A percentile compares a stretch with the other conserved stretches of the same genome.
phyloP scores from a whole-genome alignment of 2,113 vertebrate genomes.

The Phrynosoma blainvillii region DNA sequence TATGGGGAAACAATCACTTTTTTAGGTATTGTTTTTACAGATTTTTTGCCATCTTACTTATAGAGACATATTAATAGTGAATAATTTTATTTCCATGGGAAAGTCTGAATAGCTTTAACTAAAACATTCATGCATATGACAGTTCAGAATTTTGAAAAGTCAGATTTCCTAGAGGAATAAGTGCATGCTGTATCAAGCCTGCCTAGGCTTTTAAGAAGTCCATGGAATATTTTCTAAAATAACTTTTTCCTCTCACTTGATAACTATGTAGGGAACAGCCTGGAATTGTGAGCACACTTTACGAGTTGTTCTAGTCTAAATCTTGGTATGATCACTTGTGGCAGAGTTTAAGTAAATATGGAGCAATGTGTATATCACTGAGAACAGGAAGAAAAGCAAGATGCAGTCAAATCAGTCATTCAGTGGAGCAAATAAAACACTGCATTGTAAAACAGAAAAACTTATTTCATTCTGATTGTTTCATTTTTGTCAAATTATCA shows the following conservation, averaged over 20 bases:
- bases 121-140: neutral
- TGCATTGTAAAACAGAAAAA: neutral
- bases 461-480: neutral
- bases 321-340: neutral
- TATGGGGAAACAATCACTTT: conserved; percentile 99
- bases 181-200: neutral
- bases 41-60: neutral
- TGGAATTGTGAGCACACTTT: neutral
- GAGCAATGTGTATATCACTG: neutral
- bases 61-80: neutral
- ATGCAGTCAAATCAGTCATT: neutral
- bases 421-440: neutral
- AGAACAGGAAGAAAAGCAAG: neutral
- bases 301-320: neutral
- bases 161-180: neutral
- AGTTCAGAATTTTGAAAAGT: neutral
- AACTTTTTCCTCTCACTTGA: neutral
- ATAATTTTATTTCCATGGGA: neutral
- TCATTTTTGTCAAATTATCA: neutral
- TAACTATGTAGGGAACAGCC: neutral
- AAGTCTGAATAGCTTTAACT: neutral
- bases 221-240: neutral
- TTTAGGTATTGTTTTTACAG: conserved; percentile 84
- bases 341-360: neutral
- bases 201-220: neutral